phyloP scores from a whole-genome alignment of 1,140 invertebrate species.

The Heliothis virescens region DNA sequence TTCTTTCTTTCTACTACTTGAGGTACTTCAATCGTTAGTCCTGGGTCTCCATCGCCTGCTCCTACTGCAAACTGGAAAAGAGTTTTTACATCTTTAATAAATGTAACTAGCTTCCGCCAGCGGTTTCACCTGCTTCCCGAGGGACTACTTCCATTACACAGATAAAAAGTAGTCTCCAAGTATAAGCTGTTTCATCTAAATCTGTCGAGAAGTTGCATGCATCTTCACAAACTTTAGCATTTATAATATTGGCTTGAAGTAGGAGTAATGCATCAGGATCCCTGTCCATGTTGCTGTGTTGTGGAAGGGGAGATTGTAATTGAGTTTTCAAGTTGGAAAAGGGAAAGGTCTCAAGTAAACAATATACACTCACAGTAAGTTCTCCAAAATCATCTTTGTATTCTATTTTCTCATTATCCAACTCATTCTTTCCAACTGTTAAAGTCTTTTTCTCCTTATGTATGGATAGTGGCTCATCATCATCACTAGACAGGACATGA shows the following conservation, averaged over 20 bases:
- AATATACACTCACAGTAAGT: neutral
- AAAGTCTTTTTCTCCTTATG: constrained; percentile 38
- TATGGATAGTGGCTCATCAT: constrained; percentile 40
- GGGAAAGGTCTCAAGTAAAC: no score
- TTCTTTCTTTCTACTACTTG: neutral
- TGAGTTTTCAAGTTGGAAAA: no score
- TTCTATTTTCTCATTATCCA: neutral
- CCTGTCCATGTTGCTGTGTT: no score
- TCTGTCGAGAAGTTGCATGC: no score
- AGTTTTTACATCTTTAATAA: neutral
- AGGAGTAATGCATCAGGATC: no score
- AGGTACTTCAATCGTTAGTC: neutral
- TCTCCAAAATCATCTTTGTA: constrained; percentile 9
- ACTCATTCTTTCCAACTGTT: neutral
- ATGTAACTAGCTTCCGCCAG: neutral
- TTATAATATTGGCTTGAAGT: no score
- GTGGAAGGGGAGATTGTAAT: no score
- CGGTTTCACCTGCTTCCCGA: no score
- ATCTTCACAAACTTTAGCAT: no score
- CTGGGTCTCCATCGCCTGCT: neutral
- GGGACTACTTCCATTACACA: no score
- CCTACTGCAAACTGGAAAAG: neutral
- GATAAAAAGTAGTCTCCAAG: no score
- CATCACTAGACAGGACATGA: constrained; percentile 41
- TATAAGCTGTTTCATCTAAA: no score